phyloP scores from a whole-genome alignment of 1,140 invertebrate species.

The Drosophila nannoptera region DNA sequence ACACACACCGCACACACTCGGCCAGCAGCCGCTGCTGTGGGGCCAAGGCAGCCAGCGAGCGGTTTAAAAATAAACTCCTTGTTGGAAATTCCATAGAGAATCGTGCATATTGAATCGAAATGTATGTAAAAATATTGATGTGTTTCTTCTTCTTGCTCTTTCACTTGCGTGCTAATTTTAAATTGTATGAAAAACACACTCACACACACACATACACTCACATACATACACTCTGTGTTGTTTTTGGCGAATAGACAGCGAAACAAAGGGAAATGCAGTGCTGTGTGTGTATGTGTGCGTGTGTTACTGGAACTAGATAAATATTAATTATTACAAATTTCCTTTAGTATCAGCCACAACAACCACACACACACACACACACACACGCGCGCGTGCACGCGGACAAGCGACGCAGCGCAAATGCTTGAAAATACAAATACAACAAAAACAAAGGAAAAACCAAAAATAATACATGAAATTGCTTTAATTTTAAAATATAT shows the following conservation, averaged over 20 bases:
- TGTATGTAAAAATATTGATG: constrained; percentile 56
- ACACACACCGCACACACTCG: not conserved
- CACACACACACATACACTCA: constrained; percentile 5
- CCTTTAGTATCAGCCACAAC: constrained; percentile 56
- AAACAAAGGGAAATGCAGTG: constrained; percentile 12
- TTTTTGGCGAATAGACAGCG: constrained; percentile 19
- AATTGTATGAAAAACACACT: constrained; percentile 15
- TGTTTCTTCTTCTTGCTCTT: constrained; percentile 1
- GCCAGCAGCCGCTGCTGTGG: not conserved
- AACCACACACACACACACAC: constrained; percentile 28
- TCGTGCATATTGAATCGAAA: constrained; percentile 46
- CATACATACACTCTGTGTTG: not conserved
- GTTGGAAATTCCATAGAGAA: constrained; percentile 56
- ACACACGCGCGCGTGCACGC: too few species aligned
- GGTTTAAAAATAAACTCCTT: constrained; percentile 60
- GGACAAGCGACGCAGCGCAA: constrained; percentile 29
- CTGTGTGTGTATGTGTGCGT: too few species aligned
- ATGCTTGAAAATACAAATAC: constrained; percentile 50
- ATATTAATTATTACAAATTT: constrained; percentile 31
- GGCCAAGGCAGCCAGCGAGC: not conserved
- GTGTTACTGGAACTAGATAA: too few species aligned
- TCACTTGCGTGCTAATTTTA: constrained; percentile 59
- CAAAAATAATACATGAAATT: constrained; percentile 65
- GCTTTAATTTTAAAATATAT: constrained; percentile 71
- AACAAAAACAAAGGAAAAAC: constrained; percentile 51